phyloP scores from a whole-genome alignment of 1,140 invertebrate genomes.

The Lepidostoma basale region DNA sequence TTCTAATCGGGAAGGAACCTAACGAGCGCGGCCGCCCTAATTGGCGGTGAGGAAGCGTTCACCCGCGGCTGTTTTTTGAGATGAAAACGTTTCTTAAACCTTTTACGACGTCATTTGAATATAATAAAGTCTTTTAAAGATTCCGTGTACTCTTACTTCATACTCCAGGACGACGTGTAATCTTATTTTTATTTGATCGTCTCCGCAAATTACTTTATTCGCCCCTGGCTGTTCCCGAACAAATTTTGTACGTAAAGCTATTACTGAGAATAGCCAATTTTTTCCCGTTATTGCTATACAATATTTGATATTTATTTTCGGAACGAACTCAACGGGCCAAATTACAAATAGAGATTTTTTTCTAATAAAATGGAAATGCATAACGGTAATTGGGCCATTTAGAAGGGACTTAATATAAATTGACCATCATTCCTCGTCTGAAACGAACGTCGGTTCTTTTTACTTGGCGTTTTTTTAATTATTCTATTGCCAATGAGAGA shows the following conservation, averaged over 20 bases:
- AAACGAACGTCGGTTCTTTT: too few relatives aligned
- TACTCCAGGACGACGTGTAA: conserved; percentile 24
- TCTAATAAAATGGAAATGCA: background rate
- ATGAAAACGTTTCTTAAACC: background rate
- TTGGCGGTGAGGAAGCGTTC: conserved; percentile 3
- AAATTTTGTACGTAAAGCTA: conserved; percentile 41
- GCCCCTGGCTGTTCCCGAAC: conserved; percentile 26
- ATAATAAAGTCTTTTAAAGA: conserved; percentile 11
- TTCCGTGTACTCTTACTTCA: background rate
- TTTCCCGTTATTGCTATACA: conserved; percentile 34
- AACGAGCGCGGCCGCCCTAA: conserved; percentile 1
- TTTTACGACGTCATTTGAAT: conserved; percentile 28
- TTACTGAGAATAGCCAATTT: conserved; percentile 41
- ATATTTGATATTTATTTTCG: conserved; percentile 19
- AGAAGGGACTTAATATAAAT: background rate
- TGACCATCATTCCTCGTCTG: background rate
- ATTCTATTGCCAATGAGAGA: too few relatives aligned
- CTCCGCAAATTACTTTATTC: conserved; percentile 37
- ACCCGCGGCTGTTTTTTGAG: background rate
- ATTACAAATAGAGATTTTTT: background rate
- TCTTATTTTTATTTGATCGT: conserved; percentile 44
- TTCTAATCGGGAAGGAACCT: conserved; percentile 3
- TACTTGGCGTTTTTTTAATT: too few relatives aligned
- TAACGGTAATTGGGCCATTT: conserved; percentile 1
- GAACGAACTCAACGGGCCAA: background rate